phyloP scores from a whole-genome alignment of 2,113 vertebrate species.

The Nasalis larvatus region DNA sequence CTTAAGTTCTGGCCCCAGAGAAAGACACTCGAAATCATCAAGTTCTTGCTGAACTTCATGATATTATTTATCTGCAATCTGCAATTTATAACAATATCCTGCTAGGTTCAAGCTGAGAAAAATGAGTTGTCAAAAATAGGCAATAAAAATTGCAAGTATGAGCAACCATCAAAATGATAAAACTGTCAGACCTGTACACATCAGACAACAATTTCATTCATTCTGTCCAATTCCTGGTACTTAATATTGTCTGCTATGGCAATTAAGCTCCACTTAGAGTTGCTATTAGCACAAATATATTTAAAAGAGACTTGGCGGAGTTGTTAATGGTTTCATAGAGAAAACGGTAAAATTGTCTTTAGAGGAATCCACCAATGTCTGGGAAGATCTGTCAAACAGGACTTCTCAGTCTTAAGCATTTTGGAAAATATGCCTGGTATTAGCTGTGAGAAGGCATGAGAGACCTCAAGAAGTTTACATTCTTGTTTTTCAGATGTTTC shows the following conservation, averaged over 20 bases:
- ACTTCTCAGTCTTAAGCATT: neutral
- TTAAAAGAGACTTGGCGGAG: neutral
- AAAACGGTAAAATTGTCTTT: neutral
- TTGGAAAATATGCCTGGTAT: neutral
- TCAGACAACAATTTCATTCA: conserved; percentile 18
- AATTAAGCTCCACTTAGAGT: neutral
- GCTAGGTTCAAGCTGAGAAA: conserved; percentile 60
- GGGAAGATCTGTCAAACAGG: neutral
- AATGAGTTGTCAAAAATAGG: conserved; percentile 51
- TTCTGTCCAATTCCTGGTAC: conserved; percentile 39
- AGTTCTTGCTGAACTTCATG: conserved; percentile 34
- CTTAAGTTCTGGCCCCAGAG: conserved; percentile 37
- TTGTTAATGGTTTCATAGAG: conserved; percentile 18
- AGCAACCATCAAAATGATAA: neutral
- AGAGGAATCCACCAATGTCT: neutral
- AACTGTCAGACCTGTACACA: conserved; percentile 27
- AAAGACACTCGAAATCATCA: conserved; percentile 57
- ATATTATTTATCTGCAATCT: conserved; percentile 66
- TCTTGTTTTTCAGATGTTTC: neutral
- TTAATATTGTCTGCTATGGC: neutral
- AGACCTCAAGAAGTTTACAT: neutral
- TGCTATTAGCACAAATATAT: conserved; percentile 9
- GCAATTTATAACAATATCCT: conserved; percentile 58
- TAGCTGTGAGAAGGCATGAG: neutral
- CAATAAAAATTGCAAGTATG: conserved; percentile 54